Conservation (phyloP, 2,888 invertebrate genomes). For the Corythucha ciliata region DNA sequence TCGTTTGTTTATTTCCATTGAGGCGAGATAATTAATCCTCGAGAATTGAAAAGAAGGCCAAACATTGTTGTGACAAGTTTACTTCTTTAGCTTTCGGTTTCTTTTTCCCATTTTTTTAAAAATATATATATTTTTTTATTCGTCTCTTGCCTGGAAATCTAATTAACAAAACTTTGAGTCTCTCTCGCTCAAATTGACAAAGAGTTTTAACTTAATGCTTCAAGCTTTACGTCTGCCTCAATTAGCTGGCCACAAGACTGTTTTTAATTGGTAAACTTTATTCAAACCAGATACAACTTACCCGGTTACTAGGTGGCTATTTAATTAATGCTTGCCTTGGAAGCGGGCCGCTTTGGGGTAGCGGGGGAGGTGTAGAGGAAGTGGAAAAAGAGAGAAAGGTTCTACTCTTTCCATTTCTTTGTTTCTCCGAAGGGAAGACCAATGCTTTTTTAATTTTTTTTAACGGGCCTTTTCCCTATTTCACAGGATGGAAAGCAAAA, state of each 20-base stretch:
- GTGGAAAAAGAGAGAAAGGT: no score
- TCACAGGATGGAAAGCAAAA: no score
- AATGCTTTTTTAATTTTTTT: not conserved
- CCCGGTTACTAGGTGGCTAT: constrained; percentile 19
- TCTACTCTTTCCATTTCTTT: not conserved
- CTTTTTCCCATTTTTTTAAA: constrained; percentile 19
- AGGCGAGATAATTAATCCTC: no score
- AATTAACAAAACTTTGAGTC: constrained; percentile 25
- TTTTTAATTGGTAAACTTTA: constrained; percentile 28
- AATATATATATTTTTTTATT: no score
- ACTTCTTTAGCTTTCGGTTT: constrained; percentile 9
- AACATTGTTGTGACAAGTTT: no score
- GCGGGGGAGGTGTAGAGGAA: no score
- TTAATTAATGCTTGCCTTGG: constrained; percentile 19
- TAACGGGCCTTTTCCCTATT: not conserved
- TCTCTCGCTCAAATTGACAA: constrained; percentile 21
- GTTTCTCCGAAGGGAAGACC: not conserved
- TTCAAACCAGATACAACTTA: constrained; percentile 24
- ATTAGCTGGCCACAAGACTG: constrained; percentile 25
- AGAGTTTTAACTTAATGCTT: constrained; percentile 26
- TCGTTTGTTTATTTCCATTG: no score
- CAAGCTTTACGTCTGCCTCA: constrained; percentile 24
- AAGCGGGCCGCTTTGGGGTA: no score
- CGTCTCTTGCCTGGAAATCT: constrained; percentile 19
- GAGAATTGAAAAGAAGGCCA: no score